phyloP scores from a whole-genome alignment of 2,113 vertebrate species.

The Hippocampus guttulatus region DNA sequence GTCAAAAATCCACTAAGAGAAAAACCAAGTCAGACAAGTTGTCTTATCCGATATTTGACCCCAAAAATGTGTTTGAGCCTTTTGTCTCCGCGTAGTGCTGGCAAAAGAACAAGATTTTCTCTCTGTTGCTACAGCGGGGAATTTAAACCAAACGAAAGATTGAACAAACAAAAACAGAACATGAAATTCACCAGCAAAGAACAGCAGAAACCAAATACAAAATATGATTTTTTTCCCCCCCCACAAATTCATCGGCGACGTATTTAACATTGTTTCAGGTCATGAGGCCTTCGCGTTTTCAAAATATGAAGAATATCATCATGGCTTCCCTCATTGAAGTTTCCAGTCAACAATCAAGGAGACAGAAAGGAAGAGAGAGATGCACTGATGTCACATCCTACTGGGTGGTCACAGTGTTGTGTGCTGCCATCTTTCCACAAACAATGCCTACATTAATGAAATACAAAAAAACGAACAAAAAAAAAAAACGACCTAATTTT shows the following conservation, averaged over 20 bases:
- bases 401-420: constrained; percentile 24
- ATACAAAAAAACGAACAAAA: constrained; percentile 12
- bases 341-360: constrained; percentile 38
- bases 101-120: constrained; percentile 40
- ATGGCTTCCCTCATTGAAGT: neutral
- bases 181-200: constrained; percentile 57
- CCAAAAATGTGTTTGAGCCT: constrained; percentile 53
- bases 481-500: constrained; percentile 3
- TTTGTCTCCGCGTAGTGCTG: constrained; percentile 59
- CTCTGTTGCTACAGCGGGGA: constrained; percentile 56
- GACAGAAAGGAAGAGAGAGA: constrained; percentile 33
- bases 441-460: neutral
- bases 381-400: constrained; percentile 38
- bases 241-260: neutral
- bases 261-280: neutral
- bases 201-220: neutral
- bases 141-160: constrained; percentile 64
- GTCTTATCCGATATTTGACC: constrained; percentile 50
- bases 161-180: constrained; percentile 71
- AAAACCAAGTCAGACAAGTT: constrained; percentile 82
- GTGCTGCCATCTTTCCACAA: constrained; percentile 17
- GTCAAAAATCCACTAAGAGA: constrained; percentile 86
- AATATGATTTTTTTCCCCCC: neutral
- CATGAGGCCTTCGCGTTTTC: neutral
- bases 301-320: neutral